A percentile compares a stretch with the other conserved stretches of the same genome.
Evolutionary conservation across 2,797 vertebrate species (phyloP).

Genomic region (Mus spretus): DNA sequence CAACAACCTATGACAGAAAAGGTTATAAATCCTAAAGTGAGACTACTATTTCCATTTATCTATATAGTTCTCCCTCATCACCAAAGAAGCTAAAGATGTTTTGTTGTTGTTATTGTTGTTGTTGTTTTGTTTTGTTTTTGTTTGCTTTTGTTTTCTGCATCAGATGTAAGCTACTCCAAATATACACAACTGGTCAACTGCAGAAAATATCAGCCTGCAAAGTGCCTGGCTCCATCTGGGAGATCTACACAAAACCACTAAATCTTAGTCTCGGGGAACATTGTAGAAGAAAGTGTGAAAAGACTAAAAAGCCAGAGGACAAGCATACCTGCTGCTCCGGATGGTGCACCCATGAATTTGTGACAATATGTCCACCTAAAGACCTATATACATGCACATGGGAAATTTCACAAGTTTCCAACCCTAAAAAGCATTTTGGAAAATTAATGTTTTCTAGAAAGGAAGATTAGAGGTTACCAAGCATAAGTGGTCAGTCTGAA

Average conservation of each 20-base stretch:
- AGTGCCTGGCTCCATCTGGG: not conserved
- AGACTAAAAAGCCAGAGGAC: not conserved
- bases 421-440: not conserved
- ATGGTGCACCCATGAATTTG: not conserved
- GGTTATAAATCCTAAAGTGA: not conserved
- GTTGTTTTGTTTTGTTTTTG: too few species aligned
- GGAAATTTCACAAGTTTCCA: not conserved
- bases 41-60: too few species aligned
- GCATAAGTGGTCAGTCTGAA: not conserved
- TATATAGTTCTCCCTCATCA: not conserved
- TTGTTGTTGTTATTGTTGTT: too few species aligned
- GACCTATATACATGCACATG: not conserved
- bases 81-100: not conserved
- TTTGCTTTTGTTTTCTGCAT: too few species aligned
- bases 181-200: not conserved
- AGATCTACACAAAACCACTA: not conserved
- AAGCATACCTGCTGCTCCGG: not conserved
- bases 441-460: too few species aligned
- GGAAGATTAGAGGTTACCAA: not conserved
- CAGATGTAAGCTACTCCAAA: not conserved
- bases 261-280: not conserved
- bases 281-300: not conserved
- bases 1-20: not conserved
- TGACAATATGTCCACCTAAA: not conserved
- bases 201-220: not conserved